A percentile compares a stretch with the other conserved stretches of the same genome.
Conservation (phyloP, 2,888 invertebrate species). For the Andrena dorsata region DNA sequence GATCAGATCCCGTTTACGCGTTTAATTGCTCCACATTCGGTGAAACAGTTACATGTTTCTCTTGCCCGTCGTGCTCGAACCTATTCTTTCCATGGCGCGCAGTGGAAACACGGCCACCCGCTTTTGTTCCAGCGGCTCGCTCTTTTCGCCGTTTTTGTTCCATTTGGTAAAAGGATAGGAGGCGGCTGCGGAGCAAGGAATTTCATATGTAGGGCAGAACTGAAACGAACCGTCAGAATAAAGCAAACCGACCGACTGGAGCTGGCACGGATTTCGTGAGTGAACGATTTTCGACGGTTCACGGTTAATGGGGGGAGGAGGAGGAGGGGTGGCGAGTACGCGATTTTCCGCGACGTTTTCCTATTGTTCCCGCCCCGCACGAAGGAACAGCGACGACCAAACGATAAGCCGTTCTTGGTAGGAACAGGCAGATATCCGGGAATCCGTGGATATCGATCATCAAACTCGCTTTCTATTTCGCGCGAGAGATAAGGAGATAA, state of each 20-base stretch:
- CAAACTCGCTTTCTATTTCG: constrained; percentile 52
- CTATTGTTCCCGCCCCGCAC: neutral
- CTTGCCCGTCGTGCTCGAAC: neutral
- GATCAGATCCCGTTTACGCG: constrained; percentile 52
- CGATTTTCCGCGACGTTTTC: neutral
- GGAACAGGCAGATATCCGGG: constrained; percentile 37
- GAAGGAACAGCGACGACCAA: neutral
- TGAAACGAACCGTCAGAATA: constrained; percentile 57
- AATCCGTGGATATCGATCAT: constrained; percentile 51
- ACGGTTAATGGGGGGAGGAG: constrained; percentile 14
- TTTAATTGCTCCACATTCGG: constrained; percentile 63
- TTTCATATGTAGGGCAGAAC: constrained; percentile 51
- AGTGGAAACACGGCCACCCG: constrained; percentile 26
- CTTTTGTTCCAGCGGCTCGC: constrained; percentile 41
- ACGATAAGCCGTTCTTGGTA: constrained; percentile 20
- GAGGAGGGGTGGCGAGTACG: neutral
- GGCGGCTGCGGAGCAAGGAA: constrained; percentile 37
- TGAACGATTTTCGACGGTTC: constrained; percentile 45
- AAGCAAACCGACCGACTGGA: constrained; percentile 34
- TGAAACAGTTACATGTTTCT: constrained; percentile 42
- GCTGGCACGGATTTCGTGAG: constrained; percentile 47
- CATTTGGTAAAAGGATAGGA: constrained; percentile 60
- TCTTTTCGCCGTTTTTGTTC: constrained; percentile 51
- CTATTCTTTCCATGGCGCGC: constrained; percentile 18
- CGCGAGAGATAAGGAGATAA: constrained; percentile 53